phyloP scores from a whole-genome alignment of 2,113 vertebrate genomes.

The Rousettus leschenaultii region DNA sequence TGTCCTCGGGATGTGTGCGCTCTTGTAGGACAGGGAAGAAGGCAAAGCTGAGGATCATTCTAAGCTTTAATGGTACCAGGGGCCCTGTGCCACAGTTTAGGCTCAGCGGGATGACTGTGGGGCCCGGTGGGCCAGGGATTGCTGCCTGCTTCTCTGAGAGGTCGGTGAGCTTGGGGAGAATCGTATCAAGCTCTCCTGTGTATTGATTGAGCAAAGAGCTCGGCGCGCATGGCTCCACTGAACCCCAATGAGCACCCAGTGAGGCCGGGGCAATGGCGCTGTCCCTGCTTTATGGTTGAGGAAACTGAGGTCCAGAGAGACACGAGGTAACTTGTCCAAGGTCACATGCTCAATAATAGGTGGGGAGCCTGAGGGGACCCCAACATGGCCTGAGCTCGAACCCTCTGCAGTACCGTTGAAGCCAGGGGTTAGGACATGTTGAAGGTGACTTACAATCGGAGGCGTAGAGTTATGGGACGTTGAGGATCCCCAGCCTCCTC shows the following conservation, averaged over 20 bases:
- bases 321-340: neutral
- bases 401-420: fast-evolving
- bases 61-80: neutral
- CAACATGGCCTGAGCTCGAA: neutral
- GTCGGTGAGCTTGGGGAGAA: fast-evolving
- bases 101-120: neutral
- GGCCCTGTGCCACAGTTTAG: fast-evolving
- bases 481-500: no score
- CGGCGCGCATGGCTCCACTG: neutral
- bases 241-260: neutral
- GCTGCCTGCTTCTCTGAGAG: neutral
- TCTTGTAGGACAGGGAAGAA: neutral
- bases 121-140: fast-evolving
- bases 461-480: neutral
- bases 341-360: neutral
- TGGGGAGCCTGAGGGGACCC: neutral
- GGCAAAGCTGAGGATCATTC: neutral
- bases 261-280: neutral
- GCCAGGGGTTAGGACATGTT: neutral
- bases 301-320: neutral
- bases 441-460: neutral
- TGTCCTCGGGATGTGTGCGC: fast-evolving
- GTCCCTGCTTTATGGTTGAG: neutral
- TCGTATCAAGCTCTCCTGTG: fast-evolving
- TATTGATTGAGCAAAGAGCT: neutral